Evolutionary conservation across 2,113 vertebrate species (phyloP).

Genomic region (Dicerorhinus sumatrensis): DNA sequence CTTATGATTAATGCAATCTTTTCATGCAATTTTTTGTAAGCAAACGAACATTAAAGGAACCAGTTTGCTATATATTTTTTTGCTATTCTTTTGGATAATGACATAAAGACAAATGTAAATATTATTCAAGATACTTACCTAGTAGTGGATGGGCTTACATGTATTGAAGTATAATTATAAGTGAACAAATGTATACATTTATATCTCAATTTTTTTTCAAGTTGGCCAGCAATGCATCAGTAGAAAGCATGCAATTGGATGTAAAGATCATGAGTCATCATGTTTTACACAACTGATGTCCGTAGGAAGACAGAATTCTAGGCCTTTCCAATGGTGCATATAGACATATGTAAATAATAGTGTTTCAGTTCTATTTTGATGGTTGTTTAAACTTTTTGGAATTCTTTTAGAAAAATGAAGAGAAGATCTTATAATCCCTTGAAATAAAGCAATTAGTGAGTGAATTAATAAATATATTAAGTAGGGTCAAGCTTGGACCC

Average conservation of each 20-base stretch:
- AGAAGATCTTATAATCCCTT: not conserved
- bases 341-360: not conserved
- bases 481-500: not conserved
- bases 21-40: not conserved
- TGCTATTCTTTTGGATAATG: not conserved
- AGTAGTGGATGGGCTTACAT: not conserved
- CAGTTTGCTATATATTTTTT: not conserved
- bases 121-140: not conserved
- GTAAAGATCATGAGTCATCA: not conserved
- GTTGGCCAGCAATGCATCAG: fast-evolving
- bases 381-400: not conserved
- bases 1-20: not conserved
- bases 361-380: not conserved
- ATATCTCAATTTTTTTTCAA: not conserved
- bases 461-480: not conserved
- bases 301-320: not conserved
- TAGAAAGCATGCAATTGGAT: not conserved
- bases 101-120: not conserved
- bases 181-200: not conserved
- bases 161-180: not conserved
- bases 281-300: too few species aligned
- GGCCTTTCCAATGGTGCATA: not conserved
- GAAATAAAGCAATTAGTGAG: not conserved
- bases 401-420: constrained; percentile 1
- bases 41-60: not conserved